Conservation (phyloP, 2,113 vertebrate species). For the Apteryx owenii region DNA sequence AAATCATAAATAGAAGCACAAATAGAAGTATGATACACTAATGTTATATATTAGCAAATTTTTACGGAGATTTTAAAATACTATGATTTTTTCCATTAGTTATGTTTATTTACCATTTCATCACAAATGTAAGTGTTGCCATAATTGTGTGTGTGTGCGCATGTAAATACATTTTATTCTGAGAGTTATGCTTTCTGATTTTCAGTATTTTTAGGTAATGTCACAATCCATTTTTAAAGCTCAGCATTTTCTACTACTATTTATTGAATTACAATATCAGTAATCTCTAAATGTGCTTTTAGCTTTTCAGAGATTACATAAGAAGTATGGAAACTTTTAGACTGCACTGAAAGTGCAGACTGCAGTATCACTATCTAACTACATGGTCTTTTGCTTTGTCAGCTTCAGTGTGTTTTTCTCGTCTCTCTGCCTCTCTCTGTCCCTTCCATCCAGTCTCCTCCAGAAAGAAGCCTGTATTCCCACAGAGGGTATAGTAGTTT, state of each 20-base stretch:
- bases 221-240: not conserved
- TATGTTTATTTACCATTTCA: not conserved
- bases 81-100: not conserved
- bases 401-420: not conserved
- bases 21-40: accelerated
- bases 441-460: not conserved
- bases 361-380: not conserved
- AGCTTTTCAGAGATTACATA: not conserved
- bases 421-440: not conserved
- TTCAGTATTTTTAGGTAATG: not conserved
- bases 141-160: not conserved
- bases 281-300: not conserved
- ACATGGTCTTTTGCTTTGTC: not conserved
- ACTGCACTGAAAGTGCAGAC: not conserved
- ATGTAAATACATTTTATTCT: not conserved
- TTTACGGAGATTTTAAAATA: not conserved
- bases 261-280: not conserved
- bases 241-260: not conserved
- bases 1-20: not conserved
- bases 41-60: not conserved
- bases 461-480: not conserved
- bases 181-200: not conserved
- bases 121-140: not conserved
- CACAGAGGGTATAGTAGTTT: not conserved
- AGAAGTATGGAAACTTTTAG: not conserved